phyloP scores from a whole-genome alignment of 1,140 invertebrate species.

The Drosophila gunungcola region DNA sequence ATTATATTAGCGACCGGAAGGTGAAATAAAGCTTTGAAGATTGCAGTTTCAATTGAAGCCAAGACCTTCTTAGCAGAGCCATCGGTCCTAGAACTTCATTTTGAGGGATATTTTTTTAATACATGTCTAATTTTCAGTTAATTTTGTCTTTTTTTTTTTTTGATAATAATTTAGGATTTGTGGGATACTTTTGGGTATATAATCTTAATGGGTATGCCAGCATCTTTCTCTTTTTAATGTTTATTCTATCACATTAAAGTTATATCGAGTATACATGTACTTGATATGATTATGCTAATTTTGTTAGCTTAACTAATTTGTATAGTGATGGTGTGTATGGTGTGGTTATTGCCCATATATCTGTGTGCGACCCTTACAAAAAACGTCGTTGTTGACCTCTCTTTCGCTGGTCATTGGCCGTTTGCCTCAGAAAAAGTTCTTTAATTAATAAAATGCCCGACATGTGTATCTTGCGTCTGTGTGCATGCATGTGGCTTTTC shows the following conservation, averaged over 20 bases:
- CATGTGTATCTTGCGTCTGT: constrained; percentile 21
- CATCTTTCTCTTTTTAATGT: no score
- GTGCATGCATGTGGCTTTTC: constrained; percentile 1
- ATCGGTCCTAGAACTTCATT: no score
- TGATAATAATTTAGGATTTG: no score
- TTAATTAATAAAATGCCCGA: constrained; percentile 43
- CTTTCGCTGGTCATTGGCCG: constrained; percentile 57
- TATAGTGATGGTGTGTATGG: no score
- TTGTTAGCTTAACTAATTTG: constrained; percentile 3
- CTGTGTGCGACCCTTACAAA: not conserved
- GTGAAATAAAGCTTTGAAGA: not conserved
- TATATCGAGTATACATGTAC: no score
- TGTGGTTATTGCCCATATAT: not conserved
- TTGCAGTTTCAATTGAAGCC: not conserved
- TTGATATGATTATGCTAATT: not conserved
- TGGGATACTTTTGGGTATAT: no score
- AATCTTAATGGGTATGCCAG: no score
- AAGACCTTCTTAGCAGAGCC: no score
- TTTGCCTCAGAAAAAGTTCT: constrained; percentile 36
- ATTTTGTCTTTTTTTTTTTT: no score
- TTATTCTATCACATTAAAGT: no score
- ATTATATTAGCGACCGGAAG: not conserved
- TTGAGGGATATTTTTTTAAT: no score
- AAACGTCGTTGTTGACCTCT: constrained; percentile 46
- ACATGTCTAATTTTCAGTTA: no score